A percentile compares a stretch with the other conserved stretches of the same genome.
These are phyloP conservation scores for Meriones unguiculatus DNA, from an alignment of 2,113 vertebrate species.

Conservation along the genomic window DNA sequence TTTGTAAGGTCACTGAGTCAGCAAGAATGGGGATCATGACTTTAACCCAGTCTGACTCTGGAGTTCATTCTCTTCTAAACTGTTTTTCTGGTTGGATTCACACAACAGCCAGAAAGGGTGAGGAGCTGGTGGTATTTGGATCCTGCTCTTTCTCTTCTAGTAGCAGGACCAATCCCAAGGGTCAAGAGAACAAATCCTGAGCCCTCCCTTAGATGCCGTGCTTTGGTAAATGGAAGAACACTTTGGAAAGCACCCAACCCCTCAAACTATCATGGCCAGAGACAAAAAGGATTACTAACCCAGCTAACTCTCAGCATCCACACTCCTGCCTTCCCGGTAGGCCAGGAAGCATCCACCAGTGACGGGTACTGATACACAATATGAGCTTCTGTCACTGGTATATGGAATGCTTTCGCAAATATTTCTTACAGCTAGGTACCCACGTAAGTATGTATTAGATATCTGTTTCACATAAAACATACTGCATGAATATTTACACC, in stretches of 20 bases:
- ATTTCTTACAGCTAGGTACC: neutral
- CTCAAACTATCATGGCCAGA: neutral
- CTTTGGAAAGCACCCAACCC: neutral
- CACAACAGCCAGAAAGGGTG: neutral
- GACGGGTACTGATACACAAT: neutral
- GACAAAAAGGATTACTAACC: neutral
- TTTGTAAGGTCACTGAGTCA: neutral
- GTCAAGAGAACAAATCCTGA: constrained; percentile 12
- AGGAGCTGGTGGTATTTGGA: neutral
- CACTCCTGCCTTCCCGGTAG: neutral
- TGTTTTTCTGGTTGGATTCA: neutral
- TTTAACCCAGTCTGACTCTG: neutral
- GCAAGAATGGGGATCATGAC: neutral
- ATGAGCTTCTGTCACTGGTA: neutral
- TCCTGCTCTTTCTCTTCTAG: neutral
- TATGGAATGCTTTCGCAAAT: constrained; percentile 19
- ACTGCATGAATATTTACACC: constrained; percentile 3
- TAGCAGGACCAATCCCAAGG: neutral
- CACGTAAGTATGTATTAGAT: constrained; percentile 26
- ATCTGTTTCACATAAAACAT: neutral
- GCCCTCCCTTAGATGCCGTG: neutral
- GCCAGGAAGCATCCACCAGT: neutral
- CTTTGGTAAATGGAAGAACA: neutral
- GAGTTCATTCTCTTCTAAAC: neutral
- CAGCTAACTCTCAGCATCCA: neutral